phyloP scores from a whole-genome alignment of 2,113 vertebrate genomes.

The Ia io region DNA sequence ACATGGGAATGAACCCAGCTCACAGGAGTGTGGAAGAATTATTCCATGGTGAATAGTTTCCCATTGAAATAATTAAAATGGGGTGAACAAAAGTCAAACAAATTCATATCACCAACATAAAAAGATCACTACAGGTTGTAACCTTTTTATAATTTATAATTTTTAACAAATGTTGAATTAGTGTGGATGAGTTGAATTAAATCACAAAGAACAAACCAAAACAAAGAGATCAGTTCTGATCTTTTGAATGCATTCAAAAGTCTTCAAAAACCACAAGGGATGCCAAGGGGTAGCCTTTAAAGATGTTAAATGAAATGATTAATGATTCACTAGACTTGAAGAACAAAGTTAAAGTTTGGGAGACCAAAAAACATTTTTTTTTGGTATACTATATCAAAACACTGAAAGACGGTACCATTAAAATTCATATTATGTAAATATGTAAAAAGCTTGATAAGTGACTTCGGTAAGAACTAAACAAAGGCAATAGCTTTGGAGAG shows the following conservation, averaged over 20 bases:
- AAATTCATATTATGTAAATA: constrained; percentile 3
- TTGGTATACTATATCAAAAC: neutral
- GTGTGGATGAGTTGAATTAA: neutral
- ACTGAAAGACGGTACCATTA: neutral
- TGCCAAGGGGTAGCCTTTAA: neutral
- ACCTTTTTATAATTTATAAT: neutral
- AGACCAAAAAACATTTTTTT: neutral
- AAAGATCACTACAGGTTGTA: neutral
- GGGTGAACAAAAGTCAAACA: neutral
- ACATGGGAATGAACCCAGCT: neutral
- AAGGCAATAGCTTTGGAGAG: neutral
- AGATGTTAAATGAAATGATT: constrained; percentile 16
- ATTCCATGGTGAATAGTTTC: neutral
- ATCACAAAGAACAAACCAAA: neutral
- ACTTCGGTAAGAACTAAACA: neutral
- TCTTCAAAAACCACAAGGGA: neutral
- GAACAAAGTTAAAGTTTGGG: neutral
- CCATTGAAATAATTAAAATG: neutral
- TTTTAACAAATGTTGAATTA: neutral
- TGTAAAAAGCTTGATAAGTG: neutral
- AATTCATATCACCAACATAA: neutral
- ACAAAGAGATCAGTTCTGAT: neutral
- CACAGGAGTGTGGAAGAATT: neutral
- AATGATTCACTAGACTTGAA: neutral
- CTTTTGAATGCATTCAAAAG: neutral